Evolutionary conservation across 1,140 invertebrate genomes (phyloP).

Genomic region (Penaeus chinensis): DNA sequence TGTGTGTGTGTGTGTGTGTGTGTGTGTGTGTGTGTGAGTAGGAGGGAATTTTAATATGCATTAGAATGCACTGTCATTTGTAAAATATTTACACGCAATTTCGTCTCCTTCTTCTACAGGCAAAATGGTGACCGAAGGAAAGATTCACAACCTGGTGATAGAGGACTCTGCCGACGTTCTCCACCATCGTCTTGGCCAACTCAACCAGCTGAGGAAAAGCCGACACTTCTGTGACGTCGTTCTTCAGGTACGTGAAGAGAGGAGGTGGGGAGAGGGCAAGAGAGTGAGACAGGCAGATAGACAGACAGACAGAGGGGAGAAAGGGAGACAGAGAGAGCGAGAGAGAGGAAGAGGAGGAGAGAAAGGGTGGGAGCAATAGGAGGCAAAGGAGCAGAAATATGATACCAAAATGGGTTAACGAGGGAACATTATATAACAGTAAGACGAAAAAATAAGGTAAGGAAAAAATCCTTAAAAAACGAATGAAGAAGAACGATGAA

Average conservation of each 20-base stretch:
- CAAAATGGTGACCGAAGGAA: conserved; percentile 62
- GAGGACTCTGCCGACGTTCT: conserved; percentile 49
- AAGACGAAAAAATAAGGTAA: too few species aligned
- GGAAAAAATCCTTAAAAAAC: too few species aligned
- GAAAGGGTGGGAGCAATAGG: too few species aligned
- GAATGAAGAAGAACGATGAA: too few species aligned
- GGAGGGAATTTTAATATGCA: too few species aligned
- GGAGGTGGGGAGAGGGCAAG: background rate
- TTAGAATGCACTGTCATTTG: background rate
- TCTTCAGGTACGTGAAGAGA: conserved; percentile 75
- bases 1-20: too few species aligned
- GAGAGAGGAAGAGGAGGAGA: background rate
- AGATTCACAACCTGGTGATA: conserved; percentile 50
- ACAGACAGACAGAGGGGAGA: background rate
- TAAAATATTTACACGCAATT: background rate
- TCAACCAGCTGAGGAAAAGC: conserved; percentile 82
- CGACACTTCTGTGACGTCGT: conserved; percentile 84
- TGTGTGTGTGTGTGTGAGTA: background rate
- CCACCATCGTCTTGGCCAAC: conserved; percentile 62
- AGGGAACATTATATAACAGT: too few species aligned
- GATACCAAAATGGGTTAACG: too few species aligned
- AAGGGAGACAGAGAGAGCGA: background rate
- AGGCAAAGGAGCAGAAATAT: too few species aligned
- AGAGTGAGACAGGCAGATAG: too few species aligned
- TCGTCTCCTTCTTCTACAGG: background rate